Base-by-base conservation (phyloP, 2,888 invertebrate species). In the Teinopalpus imperialis region DNA sequence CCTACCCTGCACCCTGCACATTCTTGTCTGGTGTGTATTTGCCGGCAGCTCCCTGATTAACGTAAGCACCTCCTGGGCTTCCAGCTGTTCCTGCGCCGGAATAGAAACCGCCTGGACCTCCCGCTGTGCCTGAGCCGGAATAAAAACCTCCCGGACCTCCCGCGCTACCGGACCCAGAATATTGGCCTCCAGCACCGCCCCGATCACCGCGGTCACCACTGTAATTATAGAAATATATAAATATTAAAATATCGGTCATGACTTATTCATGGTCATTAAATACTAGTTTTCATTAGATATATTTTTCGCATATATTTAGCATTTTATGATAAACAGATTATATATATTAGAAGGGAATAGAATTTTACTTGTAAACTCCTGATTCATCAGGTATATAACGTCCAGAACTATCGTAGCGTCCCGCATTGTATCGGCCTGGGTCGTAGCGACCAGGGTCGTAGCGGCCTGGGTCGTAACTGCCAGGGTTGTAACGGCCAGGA, bases 281-380 rank as follows among this genome's bases (percentile, higher is more conserved):
- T n/a, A n/a, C n/a, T n/a, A n/a, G n/a, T n/a, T n/a, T n/a, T n/a
- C n/a, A n/a, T n/a, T n/a, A n/a, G n/a, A n/a, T n/a, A n/a, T n/a
- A n/a, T n/a, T n/a, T n/a, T n/a, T n/a, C n/a, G n/a, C n/a, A n/a
- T n/a, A n/a, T n/a, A n/a, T n/a, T n/a, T n/a, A n/a, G n/a, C n/a
- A n/a, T n/a, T n/a, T n/a, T n/a, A n/a, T n/a, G n/a, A n/a, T n/a
- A n/a, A n/a, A n/a, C n/a, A n/a, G n/a, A n/a, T n/a, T n/a, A n/a
- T n/a, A n/a, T n/a, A n/a, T n/a, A n/a, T n/a, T n/a, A n/a, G n/a
- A n/a, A n/a, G n/a, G n/a, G n/a, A n/a, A n/a, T n/a, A n/a, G n/a
- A n/a, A 34, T 63, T 77, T 66, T 60, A 85, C 85, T 82, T 74
- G 69, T 85, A 86, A 41, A 58, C 45, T 12, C 85, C 85, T 44